Percentiles rank a stretch among this genome's conserved stretches.
phyloP scores from a whole-genome alignment of 2,113 vertebrate species.

The Ovis canadensis region DNA sequence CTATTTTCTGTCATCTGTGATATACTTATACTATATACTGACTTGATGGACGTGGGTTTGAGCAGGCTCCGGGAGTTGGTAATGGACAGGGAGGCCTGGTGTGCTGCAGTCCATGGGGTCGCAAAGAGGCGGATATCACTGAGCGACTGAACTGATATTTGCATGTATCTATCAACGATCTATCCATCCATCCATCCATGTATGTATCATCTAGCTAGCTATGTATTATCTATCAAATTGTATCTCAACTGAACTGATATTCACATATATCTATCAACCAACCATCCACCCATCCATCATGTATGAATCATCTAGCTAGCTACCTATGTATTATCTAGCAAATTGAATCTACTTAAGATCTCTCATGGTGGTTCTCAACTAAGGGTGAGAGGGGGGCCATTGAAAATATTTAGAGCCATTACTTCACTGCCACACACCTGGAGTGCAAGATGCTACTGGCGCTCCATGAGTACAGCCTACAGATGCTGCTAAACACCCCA shows the following conservation, averaged over 20 bases:
- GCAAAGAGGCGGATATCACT: neutral
- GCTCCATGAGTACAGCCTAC: rapidly evolving
- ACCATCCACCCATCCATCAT: too few relatives aligned
- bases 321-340: too few relatives aligned
- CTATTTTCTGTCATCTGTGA: neutral
- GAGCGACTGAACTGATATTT: neutral
- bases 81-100: neutral
- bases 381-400: rapidly evolving
- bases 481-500: too few relatives aligned
- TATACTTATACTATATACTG: rapidly evolving
- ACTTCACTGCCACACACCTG: neutral
- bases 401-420: neutral
- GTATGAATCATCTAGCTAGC: too few relatives aligned
- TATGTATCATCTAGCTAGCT: neutral
- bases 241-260: too few relatives aligned
- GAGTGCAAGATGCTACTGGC: rapidly evolving
- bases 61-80: neutral
- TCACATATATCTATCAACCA: neutral
- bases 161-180: neutral
- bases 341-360: neutral
- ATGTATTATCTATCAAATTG: too few relatives aligned
- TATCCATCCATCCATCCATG: too few relatives aligned
- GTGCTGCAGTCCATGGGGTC: neutral
- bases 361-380: neutral
- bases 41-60: neutral